A percentile compares a stretch with the other conserved stretches of the same genome.
phyloP scores from a whole-genome alignment of 2,797 vertebrate genomes.

The Aldrovandia affinis region DNA sequence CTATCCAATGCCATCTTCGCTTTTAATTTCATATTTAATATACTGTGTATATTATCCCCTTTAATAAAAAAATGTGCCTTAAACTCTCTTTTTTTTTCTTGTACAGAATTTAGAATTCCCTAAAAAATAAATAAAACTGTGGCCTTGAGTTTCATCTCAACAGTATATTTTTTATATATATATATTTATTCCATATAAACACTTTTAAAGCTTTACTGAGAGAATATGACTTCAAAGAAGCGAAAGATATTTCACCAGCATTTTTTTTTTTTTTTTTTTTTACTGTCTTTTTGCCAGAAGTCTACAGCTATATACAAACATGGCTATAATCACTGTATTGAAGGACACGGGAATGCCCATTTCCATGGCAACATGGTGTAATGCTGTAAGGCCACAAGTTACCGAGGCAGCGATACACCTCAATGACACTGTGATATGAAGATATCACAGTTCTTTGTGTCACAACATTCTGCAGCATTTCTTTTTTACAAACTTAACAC shows the following conservation, averaged over 20 bases:
- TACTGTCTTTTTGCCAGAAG: conserved; percentile 48
- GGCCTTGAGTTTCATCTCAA: conserved; percentile 71
- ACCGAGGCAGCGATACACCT: conserved; percentile 49
- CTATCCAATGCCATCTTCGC: background rate
- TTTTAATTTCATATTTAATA: background rate
- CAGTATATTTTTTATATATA: conserved; percentile 59
- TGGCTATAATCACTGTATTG: conserved; percentile 64
- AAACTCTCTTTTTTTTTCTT: conserved; percentile 46
- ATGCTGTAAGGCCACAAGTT: conserved; percentile 62
- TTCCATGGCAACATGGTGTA: conserved; percentile 71
- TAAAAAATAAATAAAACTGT: conserved; percentile 81
- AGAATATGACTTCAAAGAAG: conserved; percentile 30
- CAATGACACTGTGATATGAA: conserved; percentile 34
- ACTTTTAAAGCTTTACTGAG: conserved; percentile 52
- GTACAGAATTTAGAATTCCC: conserved; percentile 79
- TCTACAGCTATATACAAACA: conserved; percentile 66
- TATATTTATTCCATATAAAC: conserved; percentile 70
- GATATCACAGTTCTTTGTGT: conserved; percentile 17
- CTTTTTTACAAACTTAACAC: conserved; percentile 39
- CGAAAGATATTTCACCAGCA: background rate
- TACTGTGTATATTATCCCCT: conserved; percentile 63
- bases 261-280: conserved; percentile 36
- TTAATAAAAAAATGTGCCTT: conserved; percentile 63
- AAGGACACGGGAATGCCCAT: conserved; percentile 69
- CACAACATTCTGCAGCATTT: conserved; percentile 43